These are phyloP conservation scores for Apomyelois bistriatella DNA, from an alignment of 2,888 invertebrate species.

Conservation along the genomic window DNA sequence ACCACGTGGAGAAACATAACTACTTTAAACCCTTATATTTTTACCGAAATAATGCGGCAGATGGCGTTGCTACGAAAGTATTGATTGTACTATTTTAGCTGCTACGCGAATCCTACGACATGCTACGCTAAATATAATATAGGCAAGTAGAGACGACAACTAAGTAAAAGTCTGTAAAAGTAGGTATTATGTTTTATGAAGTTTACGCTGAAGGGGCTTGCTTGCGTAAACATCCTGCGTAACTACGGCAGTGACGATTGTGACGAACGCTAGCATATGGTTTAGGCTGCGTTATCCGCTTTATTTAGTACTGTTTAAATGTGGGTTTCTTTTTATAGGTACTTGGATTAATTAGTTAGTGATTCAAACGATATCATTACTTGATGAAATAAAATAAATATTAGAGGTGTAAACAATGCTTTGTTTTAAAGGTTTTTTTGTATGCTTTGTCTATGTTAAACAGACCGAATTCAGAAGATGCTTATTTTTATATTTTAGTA, in stretches of 20 bases:
- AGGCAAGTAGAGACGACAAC: slow-evolving; percentile 14
- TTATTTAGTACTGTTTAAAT: background rate
- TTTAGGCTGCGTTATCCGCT: background rate
- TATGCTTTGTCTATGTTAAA: too few relatives aligned
- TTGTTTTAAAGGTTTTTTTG: too few relatives aligned
- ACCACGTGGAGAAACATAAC: background rate
- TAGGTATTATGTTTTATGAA: slow-evolving; percentile 39
- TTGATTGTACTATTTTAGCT: slow-evolving; percentile 4
- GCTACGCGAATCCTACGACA: background rate
- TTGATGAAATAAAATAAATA: too few relatives aligned
- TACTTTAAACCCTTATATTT: background rate
- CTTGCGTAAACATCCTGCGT: slow-evolving; percentile 35
- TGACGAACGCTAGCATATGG: slow-evolving; percentile 23
- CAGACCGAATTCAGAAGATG: too few relatives aligned
- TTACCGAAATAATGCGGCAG: background rate
- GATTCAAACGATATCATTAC: too few relatives aligned
- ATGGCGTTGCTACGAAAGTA: slow-evolving; percentile 10
- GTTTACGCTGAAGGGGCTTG: slow-evolving; percentile 28
- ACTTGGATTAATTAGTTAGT: too few relatives aligned
- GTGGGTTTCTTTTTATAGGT: background rate
- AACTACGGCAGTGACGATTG: slow-evolving; percentile 22
- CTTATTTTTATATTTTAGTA: too few relatives aligned
- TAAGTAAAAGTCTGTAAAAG: slow-evolving; percentile 24
- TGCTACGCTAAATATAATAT: background rate
- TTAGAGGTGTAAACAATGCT: too few relatives aligned